These are phyloP conservation scores for Cremastobaeus sp. DNA, from an alignment of 2,888 invertebrate genomes.

Conservation along the genomic window DNA sequence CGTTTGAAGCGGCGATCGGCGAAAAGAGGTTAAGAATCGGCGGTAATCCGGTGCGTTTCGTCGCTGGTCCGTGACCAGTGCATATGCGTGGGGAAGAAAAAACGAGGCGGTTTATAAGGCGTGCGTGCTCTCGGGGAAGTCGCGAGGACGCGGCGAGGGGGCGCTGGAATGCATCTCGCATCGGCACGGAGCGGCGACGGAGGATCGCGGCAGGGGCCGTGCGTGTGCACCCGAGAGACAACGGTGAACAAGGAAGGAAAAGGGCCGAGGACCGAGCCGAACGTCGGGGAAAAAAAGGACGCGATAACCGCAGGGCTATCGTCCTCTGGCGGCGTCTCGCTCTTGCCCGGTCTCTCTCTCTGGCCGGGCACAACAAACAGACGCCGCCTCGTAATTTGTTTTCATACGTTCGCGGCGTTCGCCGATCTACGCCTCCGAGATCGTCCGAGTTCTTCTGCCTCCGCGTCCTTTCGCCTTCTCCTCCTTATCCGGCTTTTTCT, in stretches of 20 bases:
- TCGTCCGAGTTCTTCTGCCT: conserved; percentile 41
- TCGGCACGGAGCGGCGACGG: conserved; percentile 22
- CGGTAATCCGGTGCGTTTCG: conserved; percentile 19
- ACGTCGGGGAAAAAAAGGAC: conserved; percentile 35
- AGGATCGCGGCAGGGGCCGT: conserved; percentile 24
- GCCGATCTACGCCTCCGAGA: conserved; percentile 67
- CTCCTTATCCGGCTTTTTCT: conserved; percentile 53
- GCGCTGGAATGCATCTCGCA: conserved; percentile 37
- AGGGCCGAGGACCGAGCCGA: conserved; percentile 39
- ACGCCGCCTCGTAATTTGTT: conserved; percentile 77
- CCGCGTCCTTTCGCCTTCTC: conserved; percentile 49
- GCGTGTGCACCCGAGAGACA: conserved; percentile 14
- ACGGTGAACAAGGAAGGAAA: conserved; percentile 29
- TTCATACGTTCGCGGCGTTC: conserved; percentile 75
- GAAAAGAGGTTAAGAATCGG: background rate
- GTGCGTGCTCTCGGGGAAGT: conserved; percentile 46
- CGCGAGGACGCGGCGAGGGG: conserved; percentile 18
- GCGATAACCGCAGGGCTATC: conserved; percentile 46
- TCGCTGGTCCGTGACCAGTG: conserved; percentile 37
- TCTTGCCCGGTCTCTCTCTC: background rate
- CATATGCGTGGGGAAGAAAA: conserved; percentile 15
- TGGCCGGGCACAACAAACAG: conserved; percentile 72
- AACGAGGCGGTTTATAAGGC: conserved; percentile 41
- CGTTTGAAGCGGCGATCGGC: too few relatives aligned
- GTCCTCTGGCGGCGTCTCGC: conserved; percentile 4